Conservation (phyloP, 2,797 vertebrate genomes). For the Falco concolor region DNA sequence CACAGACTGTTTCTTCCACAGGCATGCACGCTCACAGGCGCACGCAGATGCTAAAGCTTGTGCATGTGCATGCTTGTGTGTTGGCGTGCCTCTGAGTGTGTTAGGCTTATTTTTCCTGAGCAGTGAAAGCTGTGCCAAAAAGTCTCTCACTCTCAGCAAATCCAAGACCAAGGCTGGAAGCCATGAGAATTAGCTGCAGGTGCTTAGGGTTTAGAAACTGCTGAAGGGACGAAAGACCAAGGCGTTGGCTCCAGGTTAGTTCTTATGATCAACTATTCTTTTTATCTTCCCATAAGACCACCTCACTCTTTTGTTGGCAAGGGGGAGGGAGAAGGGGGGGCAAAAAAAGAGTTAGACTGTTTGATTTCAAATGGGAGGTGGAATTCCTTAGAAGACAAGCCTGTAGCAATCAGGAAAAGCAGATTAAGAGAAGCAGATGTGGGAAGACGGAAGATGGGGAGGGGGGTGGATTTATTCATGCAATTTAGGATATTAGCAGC, state of each 20-base stretch:
- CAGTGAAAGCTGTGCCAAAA: constrained; percentile 54
- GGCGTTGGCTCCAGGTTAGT: constrained; percentile 87
- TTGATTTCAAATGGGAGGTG: constrained; percentile 73
- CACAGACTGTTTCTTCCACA: background rate
- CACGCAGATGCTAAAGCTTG: background rate
- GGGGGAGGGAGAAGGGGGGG: background rate
- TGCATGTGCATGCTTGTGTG: rapidly evolving
- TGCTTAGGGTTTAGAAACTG: constrained; percentile 84
- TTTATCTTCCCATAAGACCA: constrained; percentile 79
- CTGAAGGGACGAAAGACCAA: constrained; percentile 86
- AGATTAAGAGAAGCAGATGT: constrained; percentile 64
- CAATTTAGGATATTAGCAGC: constrained; percentile 68
- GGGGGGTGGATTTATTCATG: constrained; percentile 44
- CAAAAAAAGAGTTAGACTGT: constrained; percentile 62
- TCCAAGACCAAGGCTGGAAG: constrained; percentile 74
- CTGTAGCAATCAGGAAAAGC: constrained; percentile 67
- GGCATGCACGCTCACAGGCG: rapidly evolving
- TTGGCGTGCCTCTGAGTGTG: background rate
- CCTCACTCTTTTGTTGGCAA: constrained; percentile 69
- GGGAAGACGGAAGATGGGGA: background rate
- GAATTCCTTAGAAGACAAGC: constrained; percentile 64
- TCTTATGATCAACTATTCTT: constrained; percentile 88
- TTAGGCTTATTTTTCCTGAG: constrained; percentile 51
- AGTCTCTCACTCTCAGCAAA: constrained; percentile 66
- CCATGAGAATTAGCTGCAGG: constrained; percentile 87